Evolutionary conservation across 2,888 invertebrate species (phyloP).

Genomic region (Drosophila lacicola): DNA sequence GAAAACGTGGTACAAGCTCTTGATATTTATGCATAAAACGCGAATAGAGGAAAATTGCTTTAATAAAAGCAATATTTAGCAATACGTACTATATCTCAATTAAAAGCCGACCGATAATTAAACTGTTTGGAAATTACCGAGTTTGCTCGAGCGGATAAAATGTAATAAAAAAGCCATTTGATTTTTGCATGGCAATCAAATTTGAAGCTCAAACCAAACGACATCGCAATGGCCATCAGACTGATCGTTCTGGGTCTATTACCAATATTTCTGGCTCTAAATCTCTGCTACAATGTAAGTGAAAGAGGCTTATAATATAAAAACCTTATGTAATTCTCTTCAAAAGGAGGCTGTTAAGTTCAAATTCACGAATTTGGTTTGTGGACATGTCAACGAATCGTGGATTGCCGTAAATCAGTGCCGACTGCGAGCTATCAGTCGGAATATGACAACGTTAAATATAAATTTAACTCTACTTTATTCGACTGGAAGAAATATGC

Average conservation of each 20-base stretch:
- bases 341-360: slow-evolving; percentile 13
- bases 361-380: slow-evolving; percentile 28
- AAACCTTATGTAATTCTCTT: not conserved
- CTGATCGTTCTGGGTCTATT: not conserved
- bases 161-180: not conserved
- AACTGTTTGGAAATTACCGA: too few species aligned
- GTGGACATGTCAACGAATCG: slow-evolving; percentile 9
- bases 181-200: not conserved
- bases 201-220: not conserved
- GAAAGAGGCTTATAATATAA: not conserved
- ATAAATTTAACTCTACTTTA: slow-evolving; percentile 8
- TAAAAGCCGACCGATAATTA: too few species aligned
- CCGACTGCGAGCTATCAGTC: slow-evolving; percentile 25
- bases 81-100: too few species aligned
- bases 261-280: not conserved
- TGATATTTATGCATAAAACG: too few species aligned
- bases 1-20: too few species aligned
- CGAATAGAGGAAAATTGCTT: too few species aligned
- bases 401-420: slow-evolving; percentile 15
- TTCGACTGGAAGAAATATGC: not conserved
- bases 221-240: not conserved
- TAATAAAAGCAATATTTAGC: too few species aligned
- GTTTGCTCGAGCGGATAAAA: not conserved
- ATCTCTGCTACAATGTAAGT: not conserved
- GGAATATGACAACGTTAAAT: slow-evolving; percentile 19